Conservation (phyloP, 2,888 invertebrate species). For the Lottia gigantea region DNA sequence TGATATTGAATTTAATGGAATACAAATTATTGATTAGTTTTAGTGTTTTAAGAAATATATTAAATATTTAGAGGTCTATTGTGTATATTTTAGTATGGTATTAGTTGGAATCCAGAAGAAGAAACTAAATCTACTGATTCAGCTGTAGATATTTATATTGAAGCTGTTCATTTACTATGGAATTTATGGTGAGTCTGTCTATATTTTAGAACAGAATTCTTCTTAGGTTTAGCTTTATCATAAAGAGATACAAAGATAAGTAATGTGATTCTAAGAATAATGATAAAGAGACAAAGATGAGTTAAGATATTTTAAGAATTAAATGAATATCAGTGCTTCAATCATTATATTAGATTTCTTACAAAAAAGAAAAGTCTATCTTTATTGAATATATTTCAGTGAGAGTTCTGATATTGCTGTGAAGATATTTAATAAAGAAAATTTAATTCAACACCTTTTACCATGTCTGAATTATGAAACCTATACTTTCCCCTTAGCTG, state of each 20-base stretch:
- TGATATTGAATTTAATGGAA: no score
- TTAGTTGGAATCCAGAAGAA: conserved; percentile 50
- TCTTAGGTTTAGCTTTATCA: no score
- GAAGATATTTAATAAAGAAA: conserved; percentile 76
- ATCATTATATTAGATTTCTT: no score
- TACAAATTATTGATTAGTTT: no score
- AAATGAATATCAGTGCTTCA: no score
- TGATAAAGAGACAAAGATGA: no score
- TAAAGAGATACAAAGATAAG: no score
- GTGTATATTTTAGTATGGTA: conserved; percentile 42
- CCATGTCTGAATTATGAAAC: conserved; percentile 74
- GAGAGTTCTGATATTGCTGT: conserved; percentile 73
- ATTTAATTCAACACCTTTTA: conserved; percentile 74
- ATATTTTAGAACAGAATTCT: no score
- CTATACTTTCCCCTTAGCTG: conserved; percentile 72
- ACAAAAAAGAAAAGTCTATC: background rate
- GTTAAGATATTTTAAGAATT: no score
- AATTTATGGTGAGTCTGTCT: conserved; percentile 73
- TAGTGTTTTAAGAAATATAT: no score
- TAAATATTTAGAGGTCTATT: background rate
- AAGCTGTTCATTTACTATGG: conserved; percentile 77
- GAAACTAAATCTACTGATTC: conserved; percentile 70
- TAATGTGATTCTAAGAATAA: conserved; percentile 1
- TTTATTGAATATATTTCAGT: conserved; percentile 52
- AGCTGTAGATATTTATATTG: conserved; percentile 76